These are phyloP conservation scores for Epinephelus malabaricus DNA, from an alignment of 2,797 vertebrate genomes.

Conservation along the genomic window DNA sequence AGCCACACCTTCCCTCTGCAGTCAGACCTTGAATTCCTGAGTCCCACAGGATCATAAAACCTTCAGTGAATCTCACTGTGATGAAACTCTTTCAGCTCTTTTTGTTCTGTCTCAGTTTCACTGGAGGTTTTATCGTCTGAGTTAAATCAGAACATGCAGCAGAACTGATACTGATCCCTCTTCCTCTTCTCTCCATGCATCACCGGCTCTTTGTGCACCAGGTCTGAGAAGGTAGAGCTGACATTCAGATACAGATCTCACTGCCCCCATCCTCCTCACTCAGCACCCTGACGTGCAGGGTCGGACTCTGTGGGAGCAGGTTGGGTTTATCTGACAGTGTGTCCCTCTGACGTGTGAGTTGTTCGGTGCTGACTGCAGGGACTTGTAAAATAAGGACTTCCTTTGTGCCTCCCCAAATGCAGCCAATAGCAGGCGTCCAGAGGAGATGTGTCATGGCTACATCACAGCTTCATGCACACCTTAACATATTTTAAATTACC, in stretches of 20 bases:
- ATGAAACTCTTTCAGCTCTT: too few species aligned
- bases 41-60: too few species aligned
- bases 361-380: neutral
- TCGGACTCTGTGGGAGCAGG: neutral
- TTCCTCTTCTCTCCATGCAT: slow-evolving; percentile 1
- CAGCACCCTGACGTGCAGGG: slow-evolving; percentile 11
- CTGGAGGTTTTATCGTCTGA: slow-evolving; percentile 15
- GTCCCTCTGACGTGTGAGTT: neutral
- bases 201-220: neutral
- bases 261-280: slow-evolving; percentile 16
- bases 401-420: neutral
- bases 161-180: neutral
- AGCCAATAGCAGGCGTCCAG: too few species aligned
- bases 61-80: too few species aligned
- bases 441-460: neutral
- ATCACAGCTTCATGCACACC: neutral
- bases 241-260: slow-evolving; percentile 14
- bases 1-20: too few species aligned
- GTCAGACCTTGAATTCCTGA: too few species aligned
- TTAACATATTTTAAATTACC: neutral
- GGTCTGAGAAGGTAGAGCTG: neutral
- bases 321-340: too few species aligned
- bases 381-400: neutral
- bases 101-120: neutral
- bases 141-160: neutral